A percentile compares a stretch with the other conserved stretches of the same genome.
phyloP scores from a whole-genome alignment of 1,140 invertebrate genomes.

The Thaumatotibia leucotreta region DNA sequence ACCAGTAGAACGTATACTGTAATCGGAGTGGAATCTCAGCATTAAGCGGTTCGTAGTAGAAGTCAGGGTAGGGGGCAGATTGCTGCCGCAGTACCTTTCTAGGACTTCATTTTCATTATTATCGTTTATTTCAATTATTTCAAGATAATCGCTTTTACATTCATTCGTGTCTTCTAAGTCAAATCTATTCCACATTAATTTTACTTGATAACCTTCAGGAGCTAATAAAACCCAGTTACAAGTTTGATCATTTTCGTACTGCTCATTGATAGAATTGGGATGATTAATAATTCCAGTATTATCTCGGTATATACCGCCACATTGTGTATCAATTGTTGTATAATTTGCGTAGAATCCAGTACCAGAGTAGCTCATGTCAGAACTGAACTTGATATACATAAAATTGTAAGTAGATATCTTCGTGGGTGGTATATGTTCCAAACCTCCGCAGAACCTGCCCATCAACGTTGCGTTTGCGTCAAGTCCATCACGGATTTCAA shows the following conservation, averaged over 20 bases:
- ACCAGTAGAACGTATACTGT: slow-evolving; percentile 77
- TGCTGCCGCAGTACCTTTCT: slow-evolving; percentile 85
- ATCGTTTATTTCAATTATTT: slow-evolving; percentile 80
- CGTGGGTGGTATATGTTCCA: slow-evolving; percentile 68
- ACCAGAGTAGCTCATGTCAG: slow-evolving; percentile 78
- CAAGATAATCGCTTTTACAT: slow-evolving; percentile 86
- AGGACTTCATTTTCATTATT: slow-evolving; percentile 39
- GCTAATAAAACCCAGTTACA: slow-evolving; percentile 91
- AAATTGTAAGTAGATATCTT: slow-evolving; percentile 85
- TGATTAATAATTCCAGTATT: slow-evolving; percentile 77
- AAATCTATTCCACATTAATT: slow-evolving; percentile 86
- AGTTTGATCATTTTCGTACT: slow-evolving; percentile 79
- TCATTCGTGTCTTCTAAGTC: slow-evolving; percentile 78
- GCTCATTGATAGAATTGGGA: slow-evolving; percentile 59
- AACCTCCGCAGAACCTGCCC: slow-evolving; percentile 81
- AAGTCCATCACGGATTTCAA: slow-evolving; percentile 84
- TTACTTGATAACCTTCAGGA: slow-evolving; percentile 81
- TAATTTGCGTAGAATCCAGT: slow-evolving; percentile 86
- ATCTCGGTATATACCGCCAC: slow-evolving; percentile 83
- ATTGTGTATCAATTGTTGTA: slow-evolving; percentile 81
- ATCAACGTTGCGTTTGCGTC: slow-evolving; percentile 81
- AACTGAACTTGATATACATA: slow-evolving; percentile 82
- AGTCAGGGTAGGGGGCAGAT: slow-evolving; percentile 81
- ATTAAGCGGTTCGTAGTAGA: slow-evolving; percentile 82
- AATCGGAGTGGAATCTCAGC: slow-evolving; percentile 83